Base-by-base conservation (phyloP, 2,888 invertebrate species). In the Hedya salicella region DNA sequence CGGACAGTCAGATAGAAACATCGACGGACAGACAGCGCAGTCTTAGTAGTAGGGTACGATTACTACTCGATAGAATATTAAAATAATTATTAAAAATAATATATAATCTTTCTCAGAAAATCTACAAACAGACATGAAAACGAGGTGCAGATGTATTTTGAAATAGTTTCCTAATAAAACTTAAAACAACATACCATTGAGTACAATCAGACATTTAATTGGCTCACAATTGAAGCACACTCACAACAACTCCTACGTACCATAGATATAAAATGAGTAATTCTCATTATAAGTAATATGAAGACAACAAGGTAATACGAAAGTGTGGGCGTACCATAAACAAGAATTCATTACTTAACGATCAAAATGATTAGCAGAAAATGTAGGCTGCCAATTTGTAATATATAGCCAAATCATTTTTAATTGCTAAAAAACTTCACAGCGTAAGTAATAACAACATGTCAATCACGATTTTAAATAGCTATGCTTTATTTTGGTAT, bases 381-480 rank as follows among this genome's bases (percentile, higher is more conserved):
- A 72, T 68, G 46, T 56, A 49, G 53, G 57, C 61, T 59, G 21
- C 52, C 69, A 66, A 70, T 73, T 68, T 39, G 67, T 75, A 70
- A 78, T 82, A 81, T 81, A 81, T 79, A 73, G 74, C 69, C 80
- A 78, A 78, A 84, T 82, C 79, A 82, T 79, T 77, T 60, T 73
- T 61, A 72, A 75, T 70, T 71, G 67, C 73, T 75, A 70, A 77
- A 78, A 79, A 81, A 75, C 68, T 68, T 72, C 70, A 73, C 71
- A 71, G 68, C 63, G 62, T 71, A 59, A 72, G 71, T 74, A 72
- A 73, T 75, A 77, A 77, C 72, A 75, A 73, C 73, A 73, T 75
- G 81, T 79, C 79, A 81, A 80, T 85, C 80, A 82, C 63, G 73
- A 70, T 72, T 71, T 59, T 68, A 69, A 77, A 78, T 77, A 71